A percentile compares a stretch with the other conserved stretches of the same genome.
These are phyloP conservation scores for Lepus europaeus DNA, from an alignment of 2,113 vertebrate genomes.

Conservation along the genomic window DNA sequence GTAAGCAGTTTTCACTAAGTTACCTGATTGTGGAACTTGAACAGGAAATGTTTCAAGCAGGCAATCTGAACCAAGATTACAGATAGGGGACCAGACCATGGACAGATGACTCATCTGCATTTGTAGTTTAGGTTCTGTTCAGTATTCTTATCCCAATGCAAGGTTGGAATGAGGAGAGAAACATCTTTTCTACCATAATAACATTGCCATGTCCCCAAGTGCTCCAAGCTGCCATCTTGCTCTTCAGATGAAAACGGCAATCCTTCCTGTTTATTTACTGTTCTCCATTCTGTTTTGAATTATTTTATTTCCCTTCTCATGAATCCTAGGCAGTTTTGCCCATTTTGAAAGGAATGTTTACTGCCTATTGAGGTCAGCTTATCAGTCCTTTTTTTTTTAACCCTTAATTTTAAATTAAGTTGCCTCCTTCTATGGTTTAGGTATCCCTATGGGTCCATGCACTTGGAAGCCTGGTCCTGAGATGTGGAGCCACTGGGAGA, in stretches of 20 bases:
- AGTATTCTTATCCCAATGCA: not conserved
- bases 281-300: constrained; percentile 16
- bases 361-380: not conserved
- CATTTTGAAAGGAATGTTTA: constrained; percentile 29
- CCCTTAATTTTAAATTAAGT: not conserved
- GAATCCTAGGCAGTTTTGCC: not conserved
- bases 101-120: not conserved
- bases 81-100: too few relatives aligned
- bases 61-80: not conserved
- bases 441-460: too few relatives aligned
- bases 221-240: not conserved
- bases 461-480: too few relatives aligned
- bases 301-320: constrained; percentile 13
- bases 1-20: not conserved
- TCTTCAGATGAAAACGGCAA: not conserved
- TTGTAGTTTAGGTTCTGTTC: not conserved
- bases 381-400: not conserved
- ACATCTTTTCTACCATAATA: not conserved
- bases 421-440: not conserved
- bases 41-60: not conserved
- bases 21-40: not conserved
- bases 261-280: not conserved
- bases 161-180: not conserved
- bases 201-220: not conserved
- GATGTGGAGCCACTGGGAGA: too few relatives aligned